Evolutionary conservation across 2,888 invertebrate genomes (phyloP).

Genomic region (Fragum fragum): DNA sequence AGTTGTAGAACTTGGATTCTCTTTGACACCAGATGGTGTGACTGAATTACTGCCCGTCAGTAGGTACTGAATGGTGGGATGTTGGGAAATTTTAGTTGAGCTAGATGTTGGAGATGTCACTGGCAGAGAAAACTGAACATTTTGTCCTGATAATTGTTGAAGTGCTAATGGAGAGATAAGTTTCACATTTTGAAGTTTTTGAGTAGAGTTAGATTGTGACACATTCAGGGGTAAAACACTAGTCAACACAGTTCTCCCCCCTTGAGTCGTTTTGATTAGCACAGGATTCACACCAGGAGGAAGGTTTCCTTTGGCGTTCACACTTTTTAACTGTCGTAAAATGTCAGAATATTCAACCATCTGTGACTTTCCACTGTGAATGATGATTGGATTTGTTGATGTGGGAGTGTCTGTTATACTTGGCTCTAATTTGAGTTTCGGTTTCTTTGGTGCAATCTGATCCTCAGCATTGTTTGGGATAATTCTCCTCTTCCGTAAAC

Average conservation of each 20-base stretch:
- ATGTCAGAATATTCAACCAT: slow-evolving; percentile 62
- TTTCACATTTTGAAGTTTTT: slow-evolving; percentile 18
- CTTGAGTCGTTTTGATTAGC: slow-evolving; percentile 68
- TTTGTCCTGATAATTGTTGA: slow-evolving; percentile 15
- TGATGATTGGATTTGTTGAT: slow-evolving; percentile 46
- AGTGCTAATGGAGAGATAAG: slow-evolving; percentile 33
- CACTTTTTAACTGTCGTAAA: slow-evolving; percentile 59
- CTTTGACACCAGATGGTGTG: slow-evolving; percentile 24
- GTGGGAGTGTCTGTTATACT: slow-evolving; percentile 29
- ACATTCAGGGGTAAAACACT: slow-evolving; percentile 57
- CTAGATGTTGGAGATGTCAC: neutral
- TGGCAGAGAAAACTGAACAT: neutral
- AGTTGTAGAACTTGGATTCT: neutral
- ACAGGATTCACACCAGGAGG: slow-evolving; percentile 58
- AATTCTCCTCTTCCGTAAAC: slow-evolving; percentile 81
- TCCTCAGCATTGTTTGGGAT: slow-evolving; percentile 84
- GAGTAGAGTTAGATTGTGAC: slow-evolving; percentile 11
- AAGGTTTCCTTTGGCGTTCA: slow-evolving; percentile 21
- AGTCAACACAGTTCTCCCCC: slow-evolving; percentile 65
- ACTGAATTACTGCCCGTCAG: slow-evolving; percentile 35
- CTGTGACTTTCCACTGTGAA: slow-evolving; percentile 63
- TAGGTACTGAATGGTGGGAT: slow-evolving; percentile 65
- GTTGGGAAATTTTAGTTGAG: slow-evolving; percentile 40
- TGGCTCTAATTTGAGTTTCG: slow-evolving; percentile 55
- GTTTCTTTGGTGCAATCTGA: slow-evolving; percentile 73